Percentiles rank a stretch among this genome's conserved stretches.
phyloP scores from a whole-genome alignment of 2,888 invertebrate genomes.

The Caenorhabditis panamensis region DNA sequence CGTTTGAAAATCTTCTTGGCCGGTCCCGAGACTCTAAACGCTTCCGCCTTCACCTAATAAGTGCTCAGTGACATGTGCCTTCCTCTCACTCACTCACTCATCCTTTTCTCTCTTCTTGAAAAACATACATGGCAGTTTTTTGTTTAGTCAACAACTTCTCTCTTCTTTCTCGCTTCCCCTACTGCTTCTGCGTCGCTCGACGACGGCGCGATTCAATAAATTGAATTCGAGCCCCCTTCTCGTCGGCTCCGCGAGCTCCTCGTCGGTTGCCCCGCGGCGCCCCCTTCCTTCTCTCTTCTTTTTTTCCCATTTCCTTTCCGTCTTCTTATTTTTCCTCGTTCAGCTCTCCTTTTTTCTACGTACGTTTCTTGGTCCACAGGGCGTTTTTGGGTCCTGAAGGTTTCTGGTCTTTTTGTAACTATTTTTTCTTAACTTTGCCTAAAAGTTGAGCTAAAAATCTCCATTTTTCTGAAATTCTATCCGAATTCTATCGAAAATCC shows the following conservation, averaged over 20 bases:
- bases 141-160: constrained; percentile 49
- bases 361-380: neutral
- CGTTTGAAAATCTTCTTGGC: too few species aligned
- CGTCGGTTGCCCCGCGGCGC: constrained; percentile 41
- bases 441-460: neutral
- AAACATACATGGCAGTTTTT: constrained; percentile 15
- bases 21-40: too few species aligned
- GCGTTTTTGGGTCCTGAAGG: too few species aligned
- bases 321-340: constrained; percentile 19
- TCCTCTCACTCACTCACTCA: too few species aligned
- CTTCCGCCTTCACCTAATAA: too few species aligned
- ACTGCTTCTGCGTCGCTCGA: constrained; percentile 7
- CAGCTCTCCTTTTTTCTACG: constrained; percentile 14
- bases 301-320: constrained; percentile 43
- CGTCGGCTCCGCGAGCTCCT: constrained; percentile 34
- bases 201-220: constrained; percentile 55
- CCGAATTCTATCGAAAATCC: neutral
- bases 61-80: too few species aligned
- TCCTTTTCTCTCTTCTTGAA: constrained; percentile 17
- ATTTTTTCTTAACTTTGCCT: too few species aligned
- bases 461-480: neutral
- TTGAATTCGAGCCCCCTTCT: constrained; percentile 55
- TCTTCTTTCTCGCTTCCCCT: too few species aligned
- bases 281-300: constrained; percentile 10
- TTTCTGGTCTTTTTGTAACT: too few species aligned